These are phyloP conservation scores for Paraescarpia echinospica DNA, from an alignment of 1,140 invertebrate species.

Conservation along the genomic window DNA sequence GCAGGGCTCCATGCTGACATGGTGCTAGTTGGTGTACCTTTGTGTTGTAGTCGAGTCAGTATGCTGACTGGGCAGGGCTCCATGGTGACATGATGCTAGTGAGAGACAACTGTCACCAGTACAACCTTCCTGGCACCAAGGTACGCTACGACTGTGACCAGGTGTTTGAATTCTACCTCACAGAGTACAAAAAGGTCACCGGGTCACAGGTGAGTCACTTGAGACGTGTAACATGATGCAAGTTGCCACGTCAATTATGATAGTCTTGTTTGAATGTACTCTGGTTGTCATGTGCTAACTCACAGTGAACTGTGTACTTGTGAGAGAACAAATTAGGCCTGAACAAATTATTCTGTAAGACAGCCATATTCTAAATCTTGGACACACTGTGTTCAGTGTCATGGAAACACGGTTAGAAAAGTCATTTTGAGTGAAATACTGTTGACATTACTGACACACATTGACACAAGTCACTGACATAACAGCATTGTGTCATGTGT, in stretches of 20 bases:
- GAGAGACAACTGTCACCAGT: constrained; percentile 52
- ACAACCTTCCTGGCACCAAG: constrained; percentile 52
- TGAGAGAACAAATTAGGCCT: too few relatives aligned
- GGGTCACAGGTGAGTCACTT: constrained; percentile 24
- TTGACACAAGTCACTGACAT: not conserved
- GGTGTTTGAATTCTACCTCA: constrained; percentile 52
- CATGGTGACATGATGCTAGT: constrained; percentile 56
- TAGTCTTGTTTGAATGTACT: too few relatives aligned
- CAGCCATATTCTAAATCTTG: too few relatives aligned
- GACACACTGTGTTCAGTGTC: too few relatives aligned
- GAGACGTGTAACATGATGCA: not conserved
- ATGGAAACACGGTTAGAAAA: too few relatives aligned
- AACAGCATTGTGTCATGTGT: not conserved
- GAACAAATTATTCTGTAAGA: too few relatives aligned
- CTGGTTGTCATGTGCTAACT: too few relatives aligned
- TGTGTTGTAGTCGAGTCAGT: constrained; percentile 27
- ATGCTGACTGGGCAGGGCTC: constrained; percentile 51
- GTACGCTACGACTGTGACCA: constrained; percentile 55
- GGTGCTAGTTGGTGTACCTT: constrained; percentile 43
- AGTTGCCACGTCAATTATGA: too few relatives aligned
- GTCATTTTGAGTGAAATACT: too few relatives aligned
- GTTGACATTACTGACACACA: not conserved
- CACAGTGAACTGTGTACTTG: too few relatives aligned
- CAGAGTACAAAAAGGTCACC: constrained; percentile 45
- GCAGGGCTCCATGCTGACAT: constrained; percentile 56